These are phyloP conservation scores for Acanthopagrus latus DNA, from an alignment of 2,797 vertebrate species.

Conservation along the genomic window DNA sequence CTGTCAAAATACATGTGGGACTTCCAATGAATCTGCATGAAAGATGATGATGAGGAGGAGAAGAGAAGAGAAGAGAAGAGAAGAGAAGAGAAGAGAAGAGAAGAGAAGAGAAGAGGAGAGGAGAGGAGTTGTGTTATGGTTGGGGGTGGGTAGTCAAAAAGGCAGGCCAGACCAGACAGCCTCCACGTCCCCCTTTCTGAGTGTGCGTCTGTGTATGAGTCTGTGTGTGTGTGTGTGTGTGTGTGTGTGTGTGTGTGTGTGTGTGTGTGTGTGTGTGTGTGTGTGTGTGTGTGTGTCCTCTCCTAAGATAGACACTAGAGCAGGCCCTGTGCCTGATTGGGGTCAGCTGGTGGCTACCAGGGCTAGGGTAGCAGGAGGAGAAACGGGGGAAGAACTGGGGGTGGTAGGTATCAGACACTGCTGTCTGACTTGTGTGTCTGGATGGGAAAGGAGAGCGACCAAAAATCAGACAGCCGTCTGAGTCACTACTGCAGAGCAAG, in stretches of 20 bases:
- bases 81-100: background rate
- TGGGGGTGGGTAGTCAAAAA: slow-evolving; percentile 74
- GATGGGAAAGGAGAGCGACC: slow-evolving; percentile 55
- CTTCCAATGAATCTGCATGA: slow-evolving; percentile 27
- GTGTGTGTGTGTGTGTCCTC: slow-evolving; percentile 44
- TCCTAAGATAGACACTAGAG: slow-evolving; percentile 78
- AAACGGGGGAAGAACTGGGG: slow-evolving; percentile 33
- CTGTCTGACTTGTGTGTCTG: slow-evolving; percentile 78
- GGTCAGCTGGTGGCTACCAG: slow-evolving; percentile 81
- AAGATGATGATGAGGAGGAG: background rate
- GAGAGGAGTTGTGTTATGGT: slow-evolving; percentile 48
- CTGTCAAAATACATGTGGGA: slow-evolving; percentile 52
- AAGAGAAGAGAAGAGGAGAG: background rate
- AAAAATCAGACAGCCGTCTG: slow-evolving; percentile 63
- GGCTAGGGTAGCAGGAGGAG: slow-evolving; percentile 31
- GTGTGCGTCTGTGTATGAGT: slow-evolving; percentile 35
- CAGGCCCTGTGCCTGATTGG: slow-evolving; percentile 80
- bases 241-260: slow-evolving; percentile 45
- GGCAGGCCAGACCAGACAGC: slow-evolving; percentile 71
- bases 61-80: background rate
- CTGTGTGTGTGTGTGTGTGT: slow-evolving; percentile 52
- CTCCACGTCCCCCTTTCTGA: slow-evolving; percentile 67
- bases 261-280: slow-evolving; percentile 47
- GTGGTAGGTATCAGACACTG: slow-evolving; percentile 73
- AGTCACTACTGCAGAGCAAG: slow-evolving; percentile 65